Conservation (phyloP, 2,113 vertebrate species). For the Esox niger region DNA sequence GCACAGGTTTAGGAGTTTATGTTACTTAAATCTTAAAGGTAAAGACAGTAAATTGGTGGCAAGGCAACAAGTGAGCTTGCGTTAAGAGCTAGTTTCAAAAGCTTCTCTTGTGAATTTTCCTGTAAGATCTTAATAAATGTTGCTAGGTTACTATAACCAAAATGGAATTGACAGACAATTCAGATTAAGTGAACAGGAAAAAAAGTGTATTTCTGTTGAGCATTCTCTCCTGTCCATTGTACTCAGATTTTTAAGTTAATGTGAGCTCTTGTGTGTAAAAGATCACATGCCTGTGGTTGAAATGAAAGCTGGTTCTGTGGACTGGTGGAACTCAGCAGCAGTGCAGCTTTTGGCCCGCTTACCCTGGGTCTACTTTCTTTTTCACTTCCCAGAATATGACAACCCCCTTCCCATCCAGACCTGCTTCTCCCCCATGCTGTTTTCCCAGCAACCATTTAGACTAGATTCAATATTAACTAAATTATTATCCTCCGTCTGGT, state of each 20-base stretch:
- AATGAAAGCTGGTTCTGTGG: conserved; percentile 35
- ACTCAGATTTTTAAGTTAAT: conserved; percentile 28
- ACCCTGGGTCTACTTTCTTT: conserved; percentile 31
- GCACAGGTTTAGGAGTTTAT: conserved; percentile 24
- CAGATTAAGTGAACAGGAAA: too few species aligned
- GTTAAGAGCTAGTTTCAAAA: too few species aligned
- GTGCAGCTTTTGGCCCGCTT: conserved; percentile 27
- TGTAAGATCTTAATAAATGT: too few species aligned
- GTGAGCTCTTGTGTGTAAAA: conserved; percentile 38
- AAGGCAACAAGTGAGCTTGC: too few species aligned
- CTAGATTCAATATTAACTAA: not conserved
- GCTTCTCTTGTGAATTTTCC: too few species aligned
- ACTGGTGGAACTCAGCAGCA: conserved; percentile 24
- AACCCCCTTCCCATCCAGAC: conserved; percentile 36
- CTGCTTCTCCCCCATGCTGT: too few species aligned
- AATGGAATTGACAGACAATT: too few species aligned
- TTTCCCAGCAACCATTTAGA: too few species aligned
- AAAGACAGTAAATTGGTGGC: too few species aligned
- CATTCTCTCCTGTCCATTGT: conserved; percentile 19
- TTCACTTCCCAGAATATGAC: conserved; percentile 61
- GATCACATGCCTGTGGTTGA: conserved; percentile 50
- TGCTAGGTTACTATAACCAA: too few species aligned
- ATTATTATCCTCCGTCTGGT: not conserved
- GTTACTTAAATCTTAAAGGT: too few species aligned
- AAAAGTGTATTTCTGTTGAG: too few species aligned